A percentile compares a stretch with the other conserved stretches of the same genome.
phyloP scores from a whole-genome alignment of 2,888 invertebrate genomes.

The Anthrax anthrax region DNA sequence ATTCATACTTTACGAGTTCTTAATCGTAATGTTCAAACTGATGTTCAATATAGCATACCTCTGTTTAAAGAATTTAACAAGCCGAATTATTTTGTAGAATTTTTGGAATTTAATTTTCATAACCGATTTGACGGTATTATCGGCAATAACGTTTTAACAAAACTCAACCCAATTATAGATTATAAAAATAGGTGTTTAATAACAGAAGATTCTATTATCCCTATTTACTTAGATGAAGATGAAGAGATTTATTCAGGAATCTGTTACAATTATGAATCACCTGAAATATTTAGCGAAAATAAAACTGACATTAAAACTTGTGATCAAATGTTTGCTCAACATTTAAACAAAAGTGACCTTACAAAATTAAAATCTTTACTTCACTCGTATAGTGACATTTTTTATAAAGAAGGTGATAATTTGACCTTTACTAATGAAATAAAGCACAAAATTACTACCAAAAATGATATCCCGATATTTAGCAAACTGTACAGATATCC shows the following conservation, averaged over 20 bases:
- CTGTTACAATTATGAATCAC: too few relatives aligned
- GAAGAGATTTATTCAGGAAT: background rate
- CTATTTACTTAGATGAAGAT: background rate
- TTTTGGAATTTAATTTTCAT: background rate
- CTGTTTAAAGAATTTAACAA: background rate
- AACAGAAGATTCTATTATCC: background rate
- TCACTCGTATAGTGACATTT: background rate
- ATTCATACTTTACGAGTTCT: too few relatives aligned
- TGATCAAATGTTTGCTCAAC: background rate
- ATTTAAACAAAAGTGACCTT: background rate
- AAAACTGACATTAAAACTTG: background rate
- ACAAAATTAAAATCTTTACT: background rate
- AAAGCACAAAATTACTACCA: conserved; percentile 5
- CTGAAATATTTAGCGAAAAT: background rate
- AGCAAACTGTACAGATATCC: conserved; percentile 9
- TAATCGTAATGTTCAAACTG: too few relatives aligned
- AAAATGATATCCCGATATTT: conserved; percentile 6
- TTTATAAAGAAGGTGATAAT: conserved; percentile 5
- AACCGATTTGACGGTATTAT: background rate
- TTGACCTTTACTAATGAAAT: conserved; percentile 3
- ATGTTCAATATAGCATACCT: too few relatives aligned
- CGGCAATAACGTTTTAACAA: background rate
- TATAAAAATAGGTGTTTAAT: conserved; percentile 7
- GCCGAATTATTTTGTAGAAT: background rate
- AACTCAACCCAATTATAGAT: background rate